Percentiles rank a stretch among this genome's conserved stretches.
phyloP scores from a whole-genome alignment of 2,888 invertebrate species.

The Hoplodrina ambigua region DNA sequence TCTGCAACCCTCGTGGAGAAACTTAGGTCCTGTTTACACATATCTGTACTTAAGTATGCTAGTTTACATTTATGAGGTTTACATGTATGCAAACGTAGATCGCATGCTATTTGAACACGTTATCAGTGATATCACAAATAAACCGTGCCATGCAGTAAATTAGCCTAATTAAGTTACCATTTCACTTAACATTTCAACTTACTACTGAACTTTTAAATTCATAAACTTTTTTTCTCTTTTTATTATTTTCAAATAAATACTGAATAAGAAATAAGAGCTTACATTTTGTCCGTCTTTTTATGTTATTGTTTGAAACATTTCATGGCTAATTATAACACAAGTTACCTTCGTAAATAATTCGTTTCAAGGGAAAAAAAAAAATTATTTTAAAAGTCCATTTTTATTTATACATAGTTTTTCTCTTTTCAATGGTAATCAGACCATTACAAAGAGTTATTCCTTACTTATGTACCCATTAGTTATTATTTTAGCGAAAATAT shows the following conservation, averaged over 20 bases:
- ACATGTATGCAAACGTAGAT: neutral
- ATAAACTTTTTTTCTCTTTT: neutral
- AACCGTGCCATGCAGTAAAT: slow-evolving; percentile 11
- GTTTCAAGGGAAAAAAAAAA: slow-evolving; percentile 4
- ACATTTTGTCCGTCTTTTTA: neutral
- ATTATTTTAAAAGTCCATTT: too few species aligned
- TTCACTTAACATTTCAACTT: neutral
- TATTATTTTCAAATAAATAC: neutral
- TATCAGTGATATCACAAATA: slow-evolving; percentile 19
- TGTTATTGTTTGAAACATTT: slow-evolving; percentile 7
- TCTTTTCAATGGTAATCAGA: neutral
- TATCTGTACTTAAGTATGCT: neutral
- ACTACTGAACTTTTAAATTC: neutral
- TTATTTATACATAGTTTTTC: too few species aligned
- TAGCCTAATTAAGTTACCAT: neutral
- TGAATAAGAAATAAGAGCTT: neutral
- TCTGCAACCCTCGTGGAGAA: slow-evolving; percentile 17
- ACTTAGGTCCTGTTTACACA: slow-evolving; percentile 13
- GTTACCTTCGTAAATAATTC: neutral
- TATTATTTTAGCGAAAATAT: too few species aligned
- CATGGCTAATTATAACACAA: neutral
- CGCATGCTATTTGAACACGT: slow-evolving; percentile 24
- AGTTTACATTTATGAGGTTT: slow-evolving; percentile 4
- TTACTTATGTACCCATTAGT: too few species aligned
- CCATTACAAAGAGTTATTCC: too few species aligned